Evolutionary conservation across 2,888 invertebrate species (phyloP).

Genomic region (Lepidocyrtoides sp.): DNA sequence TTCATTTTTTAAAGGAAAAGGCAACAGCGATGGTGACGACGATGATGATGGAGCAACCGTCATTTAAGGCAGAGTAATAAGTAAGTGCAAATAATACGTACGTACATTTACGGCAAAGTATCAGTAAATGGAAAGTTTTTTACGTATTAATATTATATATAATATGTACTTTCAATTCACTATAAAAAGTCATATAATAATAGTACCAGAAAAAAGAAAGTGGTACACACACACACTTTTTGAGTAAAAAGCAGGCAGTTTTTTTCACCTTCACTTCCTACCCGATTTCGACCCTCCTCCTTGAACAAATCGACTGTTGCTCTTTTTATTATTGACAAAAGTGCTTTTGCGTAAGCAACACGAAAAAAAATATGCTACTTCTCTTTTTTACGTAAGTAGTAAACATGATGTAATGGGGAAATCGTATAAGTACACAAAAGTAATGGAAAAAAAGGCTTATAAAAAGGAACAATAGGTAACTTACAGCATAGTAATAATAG

Average conservation of each 20-base stretch:
- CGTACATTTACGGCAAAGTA: too few species aligned
- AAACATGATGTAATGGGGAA: not conserved
- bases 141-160: slow-evolving; percentile 5
- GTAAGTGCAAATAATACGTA: too few species aligned
- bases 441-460: too few species aligned
- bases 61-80: too few species aligned
- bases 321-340: slow-evolving; percentile 60
- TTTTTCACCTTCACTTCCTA: slow-evolving; percentile 74
- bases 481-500: too few species aligned
- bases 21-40: too few species aligned
- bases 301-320: slow-evolving; percentile 58
- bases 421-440: too few species aligned
- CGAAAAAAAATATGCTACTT: not conserved
- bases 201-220: too few species aligned
- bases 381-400: not conserved
- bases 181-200: not conserved
- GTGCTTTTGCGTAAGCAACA: slow-evolving; percentile 1
- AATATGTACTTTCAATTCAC: not conserved
- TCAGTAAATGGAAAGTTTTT: too few species aligned
- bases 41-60: too few species aligned
- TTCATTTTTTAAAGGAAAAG: too few species aligned
- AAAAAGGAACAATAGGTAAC: not conserved
- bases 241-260: slow-evolving; percentile 44
- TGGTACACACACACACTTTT: slow-evolving; percentile 10
- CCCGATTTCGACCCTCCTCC: not conserved